phyloP scores from a whole-genome alignment of 2,797 vertebrate genomes.

The Zenarchopterus dispar region DNA sequence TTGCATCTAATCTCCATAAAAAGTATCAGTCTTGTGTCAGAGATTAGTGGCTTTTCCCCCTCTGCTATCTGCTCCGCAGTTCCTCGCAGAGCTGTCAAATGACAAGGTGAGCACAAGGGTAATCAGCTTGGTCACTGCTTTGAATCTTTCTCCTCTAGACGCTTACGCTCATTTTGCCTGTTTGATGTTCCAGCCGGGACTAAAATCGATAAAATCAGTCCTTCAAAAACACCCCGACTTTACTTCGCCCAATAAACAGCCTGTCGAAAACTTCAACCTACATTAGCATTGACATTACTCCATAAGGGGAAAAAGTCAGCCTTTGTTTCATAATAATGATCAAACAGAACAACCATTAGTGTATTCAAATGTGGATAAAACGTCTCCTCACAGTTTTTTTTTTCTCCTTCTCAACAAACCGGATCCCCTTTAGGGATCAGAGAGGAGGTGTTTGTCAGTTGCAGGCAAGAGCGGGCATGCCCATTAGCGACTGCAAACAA shows the following conservation, averaged over 20 bases:
- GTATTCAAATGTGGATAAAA: constrained; percentile 34
- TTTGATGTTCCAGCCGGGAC: constrained; percentile 53
- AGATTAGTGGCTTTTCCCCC: constrained; percentile 31
- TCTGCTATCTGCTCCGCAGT: constrained; percentile 8
- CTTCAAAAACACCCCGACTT: constrained; percentile 25
- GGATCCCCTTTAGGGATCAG: constrained; percentile 18
- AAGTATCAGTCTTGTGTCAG: constrained; percentile 54
- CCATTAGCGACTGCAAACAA: constrained; percentile 14
- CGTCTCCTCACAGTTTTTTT: constrained; percentile 28
- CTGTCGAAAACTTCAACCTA: constrained; percentile 53
- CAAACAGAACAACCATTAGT: constrained; percentile 33
- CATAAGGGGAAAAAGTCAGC: constrained; percentile 4
- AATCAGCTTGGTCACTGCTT: constrained; percentile 66
- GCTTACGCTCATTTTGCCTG: constrained; percentile 37
- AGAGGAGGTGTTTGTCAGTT: constrained; percentile 53
- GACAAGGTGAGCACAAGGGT: constrained; percentile 78
- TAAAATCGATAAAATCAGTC: constrained; percentile 54
- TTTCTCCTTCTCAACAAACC: constrained; percentile 42
- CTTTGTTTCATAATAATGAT: constrained; percentile 47
- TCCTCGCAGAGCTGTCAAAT: constrained; percentile 57
- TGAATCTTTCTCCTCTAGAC: constrained; percentile 53
- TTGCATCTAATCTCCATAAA: constrained; percentile 71
- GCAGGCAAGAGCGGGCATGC: constrained; percentile 35
- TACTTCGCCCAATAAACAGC: constrained; percentile 42
- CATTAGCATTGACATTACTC: constrained; percentile 38